A percentile compares a stretch with the other conserved stretches of the same genome.
Conservation (phyloP, 2,113 vertebrate genomes). For the Channa maculata region DNA sequence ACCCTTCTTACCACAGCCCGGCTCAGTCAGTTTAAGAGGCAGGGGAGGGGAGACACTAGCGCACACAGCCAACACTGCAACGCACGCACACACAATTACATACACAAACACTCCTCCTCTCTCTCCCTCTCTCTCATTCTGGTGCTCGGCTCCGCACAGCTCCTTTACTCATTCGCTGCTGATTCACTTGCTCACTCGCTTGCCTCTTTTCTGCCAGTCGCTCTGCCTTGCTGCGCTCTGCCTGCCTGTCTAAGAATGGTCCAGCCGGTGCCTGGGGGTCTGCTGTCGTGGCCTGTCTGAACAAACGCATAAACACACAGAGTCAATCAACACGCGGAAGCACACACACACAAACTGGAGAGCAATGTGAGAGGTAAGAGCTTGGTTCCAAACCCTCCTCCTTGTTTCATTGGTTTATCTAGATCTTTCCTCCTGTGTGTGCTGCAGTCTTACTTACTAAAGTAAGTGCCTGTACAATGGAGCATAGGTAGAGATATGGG, state of each 20-base stretch:
- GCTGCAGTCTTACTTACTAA: conserved; percentile 73
- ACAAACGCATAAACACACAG: conserved; percentile 71
- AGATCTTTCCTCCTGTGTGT: conserved; percentile 71
- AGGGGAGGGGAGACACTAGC: conserved; percentile 79
- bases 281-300: conserved; percentile 85
- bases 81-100: conserved; percentile 44
- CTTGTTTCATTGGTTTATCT: conserved; percentile 63
- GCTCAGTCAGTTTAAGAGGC: conserved; percentile 68
- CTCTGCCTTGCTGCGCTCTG: conserved; percentile 75
- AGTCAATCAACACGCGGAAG: conserved; percentile 68
- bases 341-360: conserved; percentile 67
- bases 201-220: conserved; percentile 73
- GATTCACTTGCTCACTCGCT: conserved; percentile 75
- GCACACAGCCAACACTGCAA: conserved; percentile 72
- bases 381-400: conserved; percentile 65
- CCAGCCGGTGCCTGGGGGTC: conserved; percentile 86
- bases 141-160: conserved; percentile 70
- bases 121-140: conserved; percentile 57
- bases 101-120: conserved; percentile 63
- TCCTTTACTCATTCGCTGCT: conserved; percentile 77
- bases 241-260: conserved; percentile 83
- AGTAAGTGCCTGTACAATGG: conserved; percentile 54
- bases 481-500: conserved; percentile 47
- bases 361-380: conserved; percentile 86
- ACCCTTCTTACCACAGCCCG: conserved; percentile 54